Evolutionary conservation across 1,140 invertebrate species (phyloP).

Genomic region (Calliopsis andreniformis): DNA sequence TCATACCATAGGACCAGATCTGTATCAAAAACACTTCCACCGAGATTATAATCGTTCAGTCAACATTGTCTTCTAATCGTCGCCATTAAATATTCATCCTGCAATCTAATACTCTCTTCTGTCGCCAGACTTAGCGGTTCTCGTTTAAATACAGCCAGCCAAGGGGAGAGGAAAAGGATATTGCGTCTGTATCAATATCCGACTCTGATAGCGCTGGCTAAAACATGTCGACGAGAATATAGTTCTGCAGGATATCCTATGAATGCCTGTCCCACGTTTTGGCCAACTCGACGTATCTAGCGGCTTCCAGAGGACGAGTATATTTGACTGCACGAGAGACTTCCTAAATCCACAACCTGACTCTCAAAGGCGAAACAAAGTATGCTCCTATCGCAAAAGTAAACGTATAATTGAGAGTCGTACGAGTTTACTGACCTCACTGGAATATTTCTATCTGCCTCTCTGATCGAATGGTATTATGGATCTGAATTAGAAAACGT

Average conservation of each 20-base stretch:
- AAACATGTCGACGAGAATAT: not conserved
- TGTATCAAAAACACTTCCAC: constrained; percentile 6
- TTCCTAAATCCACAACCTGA: not conserved
- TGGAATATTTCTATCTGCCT: not conserved
- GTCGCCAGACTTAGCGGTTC: constrained; percentile 10
- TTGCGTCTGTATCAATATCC: constrained; percentile 42
- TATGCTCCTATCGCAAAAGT: too few relatives aligned
- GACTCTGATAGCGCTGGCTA: not conserved
- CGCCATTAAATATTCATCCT: constrained; percentile 11
- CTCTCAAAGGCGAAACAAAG: too few relatives aligned
- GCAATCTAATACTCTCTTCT: not conserved
- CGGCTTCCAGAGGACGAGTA: not conserved
- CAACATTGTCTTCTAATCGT: constrained; percentile 36
- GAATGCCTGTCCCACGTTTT: constrained; percentile 29
- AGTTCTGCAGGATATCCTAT: not conserved
- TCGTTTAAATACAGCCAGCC: not conserved
- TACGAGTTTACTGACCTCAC: not conserved
- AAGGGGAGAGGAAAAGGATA: not conserved
- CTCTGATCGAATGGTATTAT: not conserved
- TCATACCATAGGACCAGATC: constrained; percentile 5
- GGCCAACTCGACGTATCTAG: constrained; percentile 12
- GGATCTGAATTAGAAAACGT: not conserved
- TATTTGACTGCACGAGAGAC: not conserved
- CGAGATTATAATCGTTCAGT: constrained; percentile 47
- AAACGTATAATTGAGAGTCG: too few relatives aligned